phyloP scores from a whole-genome alignment of 2,888 invertebrate species.

The Tipula lateralis region DNA sequence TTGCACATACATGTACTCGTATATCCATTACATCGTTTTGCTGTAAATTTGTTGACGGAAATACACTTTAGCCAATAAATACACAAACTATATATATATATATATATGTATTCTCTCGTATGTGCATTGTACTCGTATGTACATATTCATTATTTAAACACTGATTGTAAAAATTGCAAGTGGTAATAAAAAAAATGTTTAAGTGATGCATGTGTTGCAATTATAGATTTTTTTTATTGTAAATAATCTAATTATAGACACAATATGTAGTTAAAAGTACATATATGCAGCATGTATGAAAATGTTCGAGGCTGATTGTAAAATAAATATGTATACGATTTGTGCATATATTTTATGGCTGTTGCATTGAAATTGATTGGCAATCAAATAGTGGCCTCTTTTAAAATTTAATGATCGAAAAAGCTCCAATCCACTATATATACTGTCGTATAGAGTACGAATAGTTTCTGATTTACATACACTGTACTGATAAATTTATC shows the following conservation, averaged over 20 bases:
- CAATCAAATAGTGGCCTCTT: neutral
- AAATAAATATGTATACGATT: neutral
- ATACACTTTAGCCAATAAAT: conserved; percentile 6
- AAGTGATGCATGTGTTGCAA: conserved; percentile 12
- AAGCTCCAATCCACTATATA: neutral
- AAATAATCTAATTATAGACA: neutral
- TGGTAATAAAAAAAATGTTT: neutral
- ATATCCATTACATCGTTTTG: neutral
- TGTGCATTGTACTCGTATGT: neutral
- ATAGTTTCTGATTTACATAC: neutral
- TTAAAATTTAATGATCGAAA: neutral
- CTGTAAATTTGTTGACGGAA: conserved; percentile 24
- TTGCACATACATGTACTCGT: neutral
- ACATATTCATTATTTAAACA: neutral
- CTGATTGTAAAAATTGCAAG: conserved; percentile 24
- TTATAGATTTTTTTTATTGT: neutral
- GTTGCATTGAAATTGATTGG: neutral
- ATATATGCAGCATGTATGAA: neutral
- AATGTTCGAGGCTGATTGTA: neutral
- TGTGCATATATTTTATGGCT: neutral
- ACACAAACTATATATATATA: neutral
- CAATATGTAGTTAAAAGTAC: neutral
- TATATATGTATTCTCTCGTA: too few species aligned
- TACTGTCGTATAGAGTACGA: too few species aligned
- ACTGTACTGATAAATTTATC: neutral